These are phyloP conservation scores for Anguilla obscura DNA, from an alignment of 2,797 vertebrate genomes.

Conservation along the genomic window DNA sequence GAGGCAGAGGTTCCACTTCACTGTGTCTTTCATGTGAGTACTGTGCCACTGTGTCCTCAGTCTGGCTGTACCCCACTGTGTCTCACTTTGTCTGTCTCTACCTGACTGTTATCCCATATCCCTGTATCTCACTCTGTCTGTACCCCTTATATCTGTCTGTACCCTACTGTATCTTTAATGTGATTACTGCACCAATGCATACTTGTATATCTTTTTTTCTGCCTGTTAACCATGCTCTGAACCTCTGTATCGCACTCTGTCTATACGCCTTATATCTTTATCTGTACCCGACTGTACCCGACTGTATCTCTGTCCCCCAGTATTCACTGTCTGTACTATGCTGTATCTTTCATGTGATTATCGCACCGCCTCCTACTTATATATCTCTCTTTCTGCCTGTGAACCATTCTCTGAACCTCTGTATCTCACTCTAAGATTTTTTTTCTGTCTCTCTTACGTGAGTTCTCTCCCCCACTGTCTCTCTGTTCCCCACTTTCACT, in stretches of 20 bases:
- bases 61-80: not conserved
- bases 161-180: not conserved
- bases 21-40: slow-evolving; percentile 88
- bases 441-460: not conserved
- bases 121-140: not conserved
- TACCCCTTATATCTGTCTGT: not conserved
- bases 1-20: slow-evolving; percentile 96
- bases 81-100: not conserved
- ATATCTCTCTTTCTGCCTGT: not conserved
- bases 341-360: not conserved
- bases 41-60: not conserved
- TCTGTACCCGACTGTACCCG: too few relatives aligned
- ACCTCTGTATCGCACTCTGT: too few relatives aligned
- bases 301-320: not conserved
- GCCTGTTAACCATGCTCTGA: too few relatives aligned
- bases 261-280: too few relatives aligned
- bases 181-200: too few relatives aligned
- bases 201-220: too few relatives aligned
- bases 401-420: not conserved
- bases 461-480: not conserved
- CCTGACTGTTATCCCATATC: not conserved
- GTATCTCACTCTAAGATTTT: not conserved
- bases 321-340: not conserved
- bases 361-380: not conserved
- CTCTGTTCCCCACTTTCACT: not conserved